phyloP scores from a whole-genome alignment of 2,113 vertebrate genomes.

The Microtus montanus region DNA sequence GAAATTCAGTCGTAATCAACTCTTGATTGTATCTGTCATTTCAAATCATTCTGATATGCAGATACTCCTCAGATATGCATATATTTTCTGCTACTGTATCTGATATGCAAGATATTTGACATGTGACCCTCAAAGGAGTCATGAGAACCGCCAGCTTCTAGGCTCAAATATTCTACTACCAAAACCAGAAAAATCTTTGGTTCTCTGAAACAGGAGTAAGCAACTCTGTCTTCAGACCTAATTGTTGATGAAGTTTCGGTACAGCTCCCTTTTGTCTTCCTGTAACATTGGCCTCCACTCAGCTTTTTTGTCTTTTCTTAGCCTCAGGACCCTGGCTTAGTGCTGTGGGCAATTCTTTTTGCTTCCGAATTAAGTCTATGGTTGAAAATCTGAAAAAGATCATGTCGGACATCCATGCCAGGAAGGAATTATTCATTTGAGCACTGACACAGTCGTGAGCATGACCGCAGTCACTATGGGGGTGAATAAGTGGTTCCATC shows the following conservation, averaged over 20 bases:
- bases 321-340: too few relatives aligned
- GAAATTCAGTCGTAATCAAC: neutral
- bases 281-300: too few relatives aligned
- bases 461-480: neutral
- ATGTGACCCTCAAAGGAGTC: neutral
- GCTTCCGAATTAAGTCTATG: neutral
- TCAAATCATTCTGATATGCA: neutral
- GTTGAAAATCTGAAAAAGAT: neutral
- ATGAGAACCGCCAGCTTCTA: neutral
- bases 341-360: neutral
- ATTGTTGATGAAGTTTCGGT: neutral
- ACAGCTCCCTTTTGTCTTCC: too few relatives aligned
- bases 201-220: neutral
- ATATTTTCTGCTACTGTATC: neutral
- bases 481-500: neutral
- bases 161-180: neutral
- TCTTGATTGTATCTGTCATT: neutral
- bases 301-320: neutral
- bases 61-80: neutral
- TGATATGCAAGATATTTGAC: neutral
- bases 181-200: neutral
- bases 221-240: too few relatives aligned
- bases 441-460: too few relatives aligned
- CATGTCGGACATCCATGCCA: neutral
- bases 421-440: neutral